These are phyloP conservation scores for Coracopsis vasa DNA, from an alignment of 2,113 vertebrate genomes.

Conservation along the genomic window DNA sequence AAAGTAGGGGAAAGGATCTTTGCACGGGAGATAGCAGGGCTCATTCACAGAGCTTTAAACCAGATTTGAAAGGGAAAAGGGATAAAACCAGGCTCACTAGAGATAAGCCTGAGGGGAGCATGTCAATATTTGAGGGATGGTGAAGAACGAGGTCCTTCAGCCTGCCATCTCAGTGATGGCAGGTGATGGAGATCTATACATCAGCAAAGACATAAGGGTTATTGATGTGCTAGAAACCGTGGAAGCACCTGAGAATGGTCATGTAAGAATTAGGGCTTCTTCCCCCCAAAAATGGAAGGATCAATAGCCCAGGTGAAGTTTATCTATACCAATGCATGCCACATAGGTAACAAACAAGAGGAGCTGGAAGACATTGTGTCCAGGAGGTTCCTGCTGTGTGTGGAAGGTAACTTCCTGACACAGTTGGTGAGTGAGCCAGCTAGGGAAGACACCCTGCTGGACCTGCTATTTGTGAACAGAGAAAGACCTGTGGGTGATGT, in stretches of 20 bases:
- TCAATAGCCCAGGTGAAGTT: background rate
- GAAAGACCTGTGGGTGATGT: background rate
- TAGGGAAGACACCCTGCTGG: background rate
- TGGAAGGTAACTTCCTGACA: background rate
- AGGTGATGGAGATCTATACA: background rate
- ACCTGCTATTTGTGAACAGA: background rate
- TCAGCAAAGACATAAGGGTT: background rate
- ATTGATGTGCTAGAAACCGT: background rate
- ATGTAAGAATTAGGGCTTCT: background rate
- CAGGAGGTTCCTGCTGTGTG: background rate
- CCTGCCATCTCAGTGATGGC: background rate
- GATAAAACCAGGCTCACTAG: background rate
- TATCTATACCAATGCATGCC: background rate
- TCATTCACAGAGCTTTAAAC: background rate
- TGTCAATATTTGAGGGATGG: background rate
- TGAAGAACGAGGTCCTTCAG: background rate
- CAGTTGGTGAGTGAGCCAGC: background rate
- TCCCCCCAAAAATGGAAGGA: background rate
- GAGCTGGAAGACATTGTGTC: background rate
- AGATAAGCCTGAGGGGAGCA: background rate
- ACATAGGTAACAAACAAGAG: background rate
- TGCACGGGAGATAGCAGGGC: background rate
- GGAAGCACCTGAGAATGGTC: background rate
- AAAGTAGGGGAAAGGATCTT: background rate
- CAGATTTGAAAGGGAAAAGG: background rate